These are phyloP conservation scores for Chiropotes sagulatus DNA, from an alignment of 2,797 vertebrate genomes.

Conservation along the genomic window DNA sequence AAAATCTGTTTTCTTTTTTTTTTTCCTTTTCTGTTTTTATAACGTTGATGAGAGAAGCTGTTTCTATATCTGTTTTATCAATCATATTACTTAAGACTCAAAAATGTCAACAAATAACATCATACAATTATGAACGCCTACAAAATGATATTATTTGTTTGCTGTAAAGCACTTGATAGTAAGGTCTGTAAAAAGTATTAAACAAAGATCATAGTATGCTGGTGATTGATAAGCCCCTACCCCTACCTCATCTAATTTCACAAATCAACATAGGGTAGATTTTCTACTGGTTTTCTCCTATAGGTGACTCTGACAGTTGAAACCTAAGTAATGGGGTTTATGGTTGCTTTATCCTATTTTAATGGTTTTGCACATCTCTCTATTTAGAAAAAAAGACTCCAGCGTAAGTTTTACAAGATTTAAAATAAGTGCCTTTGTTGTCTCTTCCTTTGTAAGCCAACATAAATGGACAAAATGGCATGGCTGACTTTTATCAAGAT, in stretches of 20 bases:
- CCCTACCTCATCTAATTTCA: background rate
- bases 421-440: constrained; percentile 31
- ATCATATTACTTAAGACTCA: background rate
- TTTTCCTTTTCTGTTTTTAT: constrained; percentile 20
- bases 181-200: background rate
- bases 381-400: background rate
- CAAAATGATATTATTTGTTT: constrained; percentile 16
- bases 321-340: background rate
- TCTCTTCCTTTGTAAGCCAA: constrained; percentile 31
- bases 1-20: background rate
- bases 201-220: background rate
- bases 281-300: background rate
- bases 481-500: constrained; percentile 18
- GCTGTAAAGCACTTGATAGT: background rate
- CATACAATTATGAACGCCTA: background rate
- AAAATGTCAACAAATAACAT: constrained; percentile 10
- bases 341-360: background rate
- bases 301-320: background rate
- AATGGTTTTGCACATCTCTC: background rate
- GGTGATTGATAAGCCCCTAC: background rate
- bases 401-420: background rate
- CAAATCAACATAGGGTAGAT: background rate
- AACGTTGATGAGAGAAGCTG: constrained; percentile 11
- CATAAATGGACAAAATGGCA: background rate
- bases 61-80: constrained; percentile 21